Conservation (phyloP, 2,113 vertebrate species). For the Hippotragus niger region DNA sequence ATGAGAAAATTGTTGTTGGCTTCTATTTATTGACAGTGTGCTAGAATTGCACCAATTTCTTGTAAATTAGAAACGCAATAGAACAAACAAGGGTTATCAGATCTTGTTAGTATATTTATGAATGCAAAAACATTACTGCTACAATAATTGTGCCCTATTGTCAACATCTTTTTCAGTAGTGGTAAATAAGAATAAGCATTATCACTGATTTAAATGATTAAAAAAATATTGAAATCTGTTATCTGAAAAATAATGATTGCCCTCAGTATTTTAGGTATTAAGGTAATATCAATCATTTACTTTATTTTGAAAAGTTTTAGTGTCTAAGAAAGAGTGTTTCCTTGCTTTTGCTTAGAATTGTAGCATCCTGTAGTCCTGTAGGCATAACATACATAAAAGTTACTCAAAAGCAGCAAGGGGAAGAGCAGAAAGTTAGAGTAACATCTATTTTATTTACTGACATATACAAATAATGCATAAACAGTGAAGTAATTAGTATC, state of each 20-base stretch:
- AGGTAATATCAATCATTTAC: not conserved
- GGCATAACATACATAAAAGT: not conserved
- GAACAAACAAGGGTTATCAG: not conserved
- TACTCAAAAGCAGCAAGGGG: not conserved
- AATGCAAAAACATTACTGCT: not conserved
- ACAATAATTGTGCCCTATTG: not conserved
- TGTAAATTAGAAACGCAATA: not conserved
- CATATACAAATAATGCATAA: not conserved
- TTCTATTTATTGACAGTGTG: not conserved
- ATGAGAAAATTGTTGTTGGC: not conserved
- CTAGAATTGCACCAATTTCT: not conserved
- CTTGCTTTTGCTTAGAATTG: not conserved
- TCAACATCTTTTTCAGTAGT: slow-evolving; percentile 2
- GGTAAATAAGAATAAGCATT: not conserved
- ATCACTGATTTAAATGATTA: slow-evolving; percentile 26
- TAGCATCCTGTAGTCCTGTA: not conserved
- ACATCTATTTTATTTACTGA: not conserved
- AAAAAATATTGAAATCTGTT: not conserved
- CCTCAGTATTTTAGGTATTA: not conserved
- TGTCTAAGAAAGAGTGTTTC: not conserved
- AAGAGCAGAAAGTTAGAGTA: not conserved
- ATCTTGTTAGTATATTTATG: slow-evolving; percentile 47
- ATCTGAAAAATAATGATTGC: not conserved
- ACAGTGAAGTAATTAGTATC: not conserved
- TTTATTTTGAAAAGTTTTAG: not conserved